Evolutionary conservation across 2,797 vertebrate genomes (phyloP).

Genomic region (Percopsis omiscomaycus): DNA sequence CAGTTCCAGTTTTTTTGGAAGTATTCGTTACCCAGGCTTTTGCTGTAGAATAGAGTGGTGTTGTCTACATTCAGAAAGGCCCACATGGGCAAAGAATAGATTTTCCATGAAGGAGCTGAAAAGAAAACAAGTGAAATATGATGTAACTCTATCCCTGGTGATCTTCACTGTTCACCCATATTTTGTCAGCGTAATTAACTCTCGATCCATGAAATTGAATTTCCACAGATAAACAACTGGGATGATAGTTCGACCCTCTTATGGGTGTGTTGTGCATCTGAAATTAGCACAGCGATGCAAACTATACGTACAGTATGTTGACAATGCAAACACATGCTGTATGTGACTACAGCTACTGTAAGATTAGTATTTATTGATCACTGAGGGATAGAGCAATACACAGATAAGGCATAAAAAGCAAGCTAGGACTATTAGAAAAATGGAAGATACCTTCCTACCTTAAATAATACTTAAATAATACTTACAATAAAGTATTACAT

Average conservation of each 20-base stretch:
- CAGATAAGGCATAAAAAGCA: too few species aligned
- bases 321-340: too few species aligned
- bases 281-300: background rate
- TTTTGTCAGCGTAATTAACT: slow-evolving; percentile 11
- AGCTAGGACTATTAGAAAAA: too few species aligned
- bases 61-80: slow-evolving; percentile 23
- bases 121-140: background rate
- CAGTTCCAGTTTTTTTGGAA: slow-evolving; percentile 58
- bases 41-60: slow-evolving; percentile 20
- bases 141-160: background rate
- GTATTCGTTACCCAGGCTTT: slow-evolving; percentile 55
- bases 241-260: background rate
- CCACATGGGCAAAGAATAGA: slow-evolving; percentile 12
- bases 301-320: too few species aligned
- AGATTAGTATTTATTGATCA: too few species aligned
- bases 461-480: too few species aligned
- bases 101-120: slow-evolving; percentile 20
- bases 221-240: too few species aligned
- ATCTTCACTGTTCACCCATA: background rate
- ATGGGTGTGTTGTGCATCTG: background rate
- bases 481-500: too few species aligned
- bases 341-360: too few species aligned
- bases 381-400: too few species aligned
- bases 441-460: too few species aligned
- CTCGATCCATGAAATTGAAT: background rate